Evolutionary conservation across 2,797 vertebrate species (phyloP).

Genomic region (Manis pentadactyla): DNA sequence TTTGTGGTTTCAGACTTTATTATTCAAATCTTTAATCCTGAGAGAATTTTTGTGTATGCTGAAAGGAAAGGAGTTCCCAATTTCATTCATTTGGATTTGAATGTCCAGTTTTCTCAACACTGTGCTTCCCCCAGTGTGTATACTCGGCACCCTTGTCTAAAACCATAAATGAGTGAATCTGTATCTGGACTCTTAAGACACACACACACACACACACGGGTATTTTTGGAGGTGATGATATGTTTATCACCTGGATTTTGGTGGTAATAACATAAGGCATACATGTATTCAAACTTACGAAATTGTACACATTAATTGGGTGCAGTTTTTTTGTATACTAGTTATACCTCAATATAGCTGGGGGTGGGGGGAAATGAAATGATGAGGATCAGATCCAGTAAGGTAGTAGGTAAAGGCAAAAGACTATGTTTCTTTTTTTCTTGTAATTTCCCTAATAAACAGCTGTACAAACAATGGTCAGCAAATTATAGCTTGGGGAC

Average conservation of each 20-base stretch:
- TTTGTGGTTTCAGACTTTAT: neutral
- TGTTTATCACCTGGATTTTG: neutral
- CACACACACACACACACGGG: neutral
- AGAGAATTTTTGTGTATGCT: neutral
- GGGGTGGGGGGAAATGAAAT: neutral
- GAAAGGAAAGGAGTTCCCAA: neutral
- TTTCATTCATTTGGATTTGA: neutral
- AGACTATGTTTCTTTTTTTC: neutral
- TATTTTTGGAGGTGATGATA: neutral
- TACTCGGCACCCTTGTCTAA: neutral
- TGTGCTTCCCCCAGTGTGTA: neutral
- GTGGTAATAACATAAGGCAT: neutral
- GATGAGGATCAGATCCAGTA: neutral
- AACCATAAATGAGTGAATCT: neutral
- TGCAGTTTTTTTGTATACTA: neutral
- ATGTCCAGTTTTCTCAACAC: neutral
- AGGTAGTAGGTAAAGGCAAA: neutral
- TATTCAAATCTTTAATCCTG: neutral
- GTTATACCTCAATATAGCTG: neutral
- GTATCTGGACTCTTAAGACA: neutral
- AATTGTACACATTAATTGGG: neutral
- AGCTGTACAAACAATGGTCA: neutral
- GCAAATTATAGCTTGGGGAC: neutral
- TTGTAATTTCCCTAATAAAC: neutral
- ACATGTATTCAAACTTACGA: neutral